Evolutionary conservation across 2,113 vertebrate species (phyloP).

Genomic region (Seriola aureovittata): DNA sequence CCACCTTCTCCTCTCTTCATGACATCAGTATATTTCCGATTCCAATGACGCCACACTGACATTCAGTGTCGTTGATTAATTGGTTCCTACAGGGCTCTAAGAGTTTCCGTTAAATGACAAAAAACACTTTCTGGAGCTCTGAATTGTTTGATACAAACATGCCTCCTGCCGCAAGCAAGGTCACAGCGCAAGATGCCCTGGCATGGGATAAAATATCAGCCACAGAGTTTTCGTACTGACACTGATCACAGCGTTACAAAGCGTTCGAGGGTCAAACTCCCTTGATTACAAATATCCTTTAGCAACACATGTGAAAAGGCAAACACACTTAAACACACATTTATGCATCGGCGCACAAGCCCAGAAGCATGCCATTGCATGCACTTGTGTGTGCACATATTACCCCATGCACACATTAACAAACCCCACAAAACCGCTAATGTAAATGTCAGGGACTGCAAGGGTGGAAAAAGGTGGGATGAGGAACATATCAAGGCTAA

Average conservation of each 20-base stretch:
- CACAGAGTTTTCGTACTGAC: constrained; percentile 53
- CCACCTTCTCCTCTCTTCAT: constrained; percentile 31
- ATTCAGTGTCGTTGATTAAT: constrained; percentile 62
- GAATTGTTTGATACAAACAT: constrained; percentile 44
- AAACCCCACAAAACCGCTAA: constrained; percentile 12
- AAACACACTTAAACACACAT: constrained; percentile 28
- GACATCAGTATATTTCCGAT: constrained; percentile 57
- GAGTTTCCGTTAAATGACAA: constrained; percentile 38
- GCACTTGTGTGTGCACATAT: background rate
- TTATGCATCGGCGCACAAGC: constrained; percentile 17
- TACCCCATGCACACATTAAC: constrained; percentile 1
- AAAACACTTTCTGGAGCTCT: constrained; percentile 28
- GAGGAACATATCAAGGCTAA: constrained; percentile 66
- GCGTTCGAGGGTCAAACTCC: constrained; percentile 46
- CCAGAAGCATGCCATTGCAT: constrained; percentile 5
- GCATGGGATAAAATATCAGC: constrained; percentile 37
- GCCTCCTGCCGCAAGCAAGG: constrained; percentile 11
- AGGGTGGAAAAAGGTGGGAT: constrained; percentile 70
- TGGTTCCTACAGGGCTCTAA: constrained; percentile 55
- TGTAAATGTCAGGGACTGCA: constrained; percentile 54
- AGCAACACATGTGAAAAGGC: constrained; percentile 31
- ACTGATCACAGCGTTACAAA: constrained; percentile 42
- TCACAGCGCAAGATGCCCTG: constrained; percentile 46
- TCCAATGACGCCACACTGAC: constrained; percentile 54
- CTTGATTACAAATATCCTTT: constrained; percentile 67